A percentile compares a stretch with the other conserved stretches of the same genome.
Evolutionary conservation across 23 tunicate species (phyloP).

Genomic region (Corella eumyota): DNA sequence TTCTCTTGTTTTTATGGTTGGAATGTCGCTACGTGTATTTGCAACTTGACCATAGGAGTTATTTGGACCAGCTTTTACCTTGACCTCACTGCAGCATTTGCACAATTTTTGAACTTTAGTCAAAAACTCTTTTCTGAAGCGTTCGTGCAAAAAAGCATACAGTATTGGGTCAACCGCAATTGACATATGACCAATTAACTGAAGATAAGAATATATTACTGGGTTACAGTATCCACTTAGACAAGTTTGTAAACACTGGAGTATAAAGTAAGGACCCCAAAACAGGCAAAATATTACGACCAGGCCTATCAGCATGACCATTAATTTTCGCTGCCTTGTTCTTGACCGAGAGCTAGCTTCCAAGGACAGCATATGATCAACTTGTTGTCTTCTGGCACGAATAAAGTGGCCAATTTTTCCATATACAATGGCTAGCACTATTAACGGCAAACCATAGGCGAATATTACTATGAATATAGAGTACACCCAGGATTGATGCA

Average conservation of each 20-base stretch:
- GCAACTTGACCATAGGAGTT: no score
- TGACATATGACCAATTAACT: constrained; percentile 37
- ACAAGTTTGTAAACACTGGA: constrained; percentile 22
- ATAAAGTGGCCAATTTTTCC: constrained; percentile 30
- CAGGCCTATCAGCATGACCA: constrained; percentile 19
- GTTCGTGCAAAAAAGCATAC: constrained; percentile 47
- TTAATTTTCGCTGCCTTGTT: constrained; percentile 10
- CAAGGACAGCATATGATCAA: constrained; percentile 7
- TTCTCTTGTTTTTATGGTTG: no score
- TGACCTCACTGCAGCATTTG: no score
- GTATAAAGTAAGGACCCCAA: constrained; percentile 61
- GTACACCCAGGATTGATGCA: constrained; percentile 16
- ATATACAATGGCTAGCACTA: constrained; percentile 14
- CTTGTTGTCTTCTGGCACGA: constrained; percentile 9
- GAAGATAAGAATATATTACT: constrained; percentile 19
- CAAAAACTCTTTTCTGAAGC: constrained; percentile 21
- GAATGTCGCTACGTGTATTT: no score
- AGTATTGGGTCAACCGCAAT: constrained; percentile 53
- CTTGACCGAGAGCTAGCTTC: constrained; percentile 7
- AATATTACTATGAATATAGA: constrained; percentile 24
- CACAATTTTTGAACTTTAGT: no score
- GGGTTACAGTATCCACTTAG: constrained; percentile 1
- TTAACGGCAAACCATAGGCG: constrained; percentile 22
- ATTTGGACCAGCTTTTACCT: no score
- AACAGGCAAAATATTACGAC: constrained; percentile 30